These are phyloP conservation scores for Hydraecia micacea DNA, from an alignment of 2,888 invertebrate genomes.

Conservation along the genomic window DNA sequence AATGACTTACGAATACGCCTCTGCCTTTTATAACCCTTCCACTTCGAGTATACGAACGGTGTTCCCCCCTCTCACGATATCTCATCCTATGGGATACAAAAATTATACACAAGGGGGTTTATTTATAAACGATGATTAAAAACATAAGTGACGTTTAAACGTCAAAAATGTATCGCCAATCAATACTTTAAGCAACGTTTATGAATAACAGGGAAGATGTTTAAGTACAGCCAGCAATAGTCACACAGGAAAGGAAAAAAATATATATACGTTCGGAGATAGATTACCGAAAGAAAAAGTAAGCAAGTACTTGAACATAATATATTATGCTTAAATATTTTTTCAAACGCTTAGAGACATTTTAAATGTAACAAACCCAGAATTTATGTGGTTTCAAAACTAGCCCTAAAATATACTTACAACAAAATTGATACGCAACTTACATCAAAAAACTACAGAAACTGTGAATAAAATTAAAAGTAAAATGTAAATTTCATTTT, in stretches of 20 bases:
- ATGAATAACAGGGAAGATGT: background rate
- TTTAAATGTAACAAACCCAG: background rate
- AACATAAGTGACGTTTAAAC: no score
- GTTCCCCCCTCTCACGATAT: slow-evolving; percentile 85
- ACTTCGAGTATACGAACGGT: slow-evolving; percentile 91
- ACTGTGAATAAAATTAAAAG: slow-evolving; percentile 70
- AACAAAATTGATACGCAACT: slow-evolving; percentile 64
- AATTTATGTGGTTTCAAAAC: background rate
- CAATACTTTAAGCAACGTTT: no score
- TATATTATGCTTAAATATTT: no score
- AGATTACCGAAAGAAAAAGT: background rate
- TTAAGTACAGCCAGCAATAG: background rate
- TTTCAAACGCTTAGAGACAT: background rate
- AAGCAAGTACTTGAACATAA: no score
- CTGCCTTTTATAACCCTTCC: slow-evolving; percentile 97
- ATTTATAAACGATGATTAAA: no score
- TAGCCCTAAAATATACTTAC: background rate
- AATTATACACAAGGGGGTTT: slow-evolving; percentile 5
- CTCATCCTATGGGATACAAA: slow-evolving; percentile 75
- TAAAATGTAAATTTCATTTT: background rate
- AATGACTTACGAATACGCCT: slow-evolving; percentile 95
- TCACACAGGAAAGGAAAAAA: background rate
- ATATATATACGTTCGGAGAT: background rate
- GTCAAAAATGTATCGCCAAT: no score
- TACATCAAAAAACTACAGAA: slow-evolving; percentile 79